Evolutionary conservation across 2,113 vertebrate genomes (phyloP).

Genomic region (Asarcornis scutulata): DNA sequence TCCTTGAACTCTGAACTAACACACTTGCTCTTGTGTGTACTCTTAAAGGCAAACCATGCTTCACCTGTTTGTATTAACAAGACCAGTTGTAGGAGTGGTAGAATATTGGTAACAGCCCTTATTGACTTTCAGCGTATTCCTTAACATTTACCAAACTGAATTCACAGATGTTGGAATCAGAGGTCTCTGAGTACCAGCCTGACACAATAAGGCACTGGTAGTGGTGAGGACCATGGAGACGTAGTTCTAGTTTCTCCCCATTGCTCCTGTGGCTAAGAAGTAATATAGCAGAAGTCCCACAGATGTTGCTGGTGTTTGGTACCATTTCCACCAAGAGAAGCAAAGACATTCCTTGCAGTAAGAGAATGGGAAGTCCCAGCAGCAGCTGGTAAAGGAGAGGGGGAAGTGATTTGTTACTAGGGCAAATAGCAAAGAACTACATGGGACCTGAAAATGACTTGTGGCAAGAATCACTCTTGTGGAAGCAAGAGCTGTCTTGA

Average conservation of each 20-base stretch:
- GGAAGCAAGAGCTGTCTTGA: background rate
- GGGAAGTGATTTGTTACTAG: background rate
- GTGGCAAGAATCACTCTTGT: background rate
- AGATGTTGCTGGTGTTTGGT: background rate
- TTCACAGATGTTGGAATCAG: background rate
- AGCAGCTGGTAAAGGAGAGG: background rate
- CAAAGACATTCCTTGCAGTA: background rate
- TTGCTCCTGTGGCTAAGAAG: background rate
- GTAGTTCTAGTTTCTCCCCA: background rate
- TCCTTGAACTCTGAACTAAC: background rate
- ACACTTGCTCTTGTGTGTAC: background rate
- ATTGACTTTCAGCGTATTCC: no score
- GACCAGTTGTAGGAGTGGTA: background rate
- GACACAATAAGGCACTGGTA: accelerated
- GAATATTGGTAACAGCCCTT: background rate
- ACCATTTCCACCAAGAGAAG: background rate
- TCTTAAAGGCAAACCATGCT: background rate
- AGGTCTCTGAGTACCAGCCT: background rate
- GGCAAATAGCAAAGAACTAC: background rate
- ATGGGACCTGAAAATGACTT: background rate
- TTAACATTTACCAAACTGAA: background rate
- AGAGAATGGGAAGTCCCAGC: background rate
- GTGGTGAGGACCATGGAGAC: background rate
- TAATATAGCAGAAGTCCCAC: background rate
- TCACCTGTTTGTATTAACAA: background rate